Evolutionary conservation across 2,797 vertebrate species (phyloP), one percentile per base, ranked within the genome.

Genomic region (Lateolabrax maculatus): DNA sequence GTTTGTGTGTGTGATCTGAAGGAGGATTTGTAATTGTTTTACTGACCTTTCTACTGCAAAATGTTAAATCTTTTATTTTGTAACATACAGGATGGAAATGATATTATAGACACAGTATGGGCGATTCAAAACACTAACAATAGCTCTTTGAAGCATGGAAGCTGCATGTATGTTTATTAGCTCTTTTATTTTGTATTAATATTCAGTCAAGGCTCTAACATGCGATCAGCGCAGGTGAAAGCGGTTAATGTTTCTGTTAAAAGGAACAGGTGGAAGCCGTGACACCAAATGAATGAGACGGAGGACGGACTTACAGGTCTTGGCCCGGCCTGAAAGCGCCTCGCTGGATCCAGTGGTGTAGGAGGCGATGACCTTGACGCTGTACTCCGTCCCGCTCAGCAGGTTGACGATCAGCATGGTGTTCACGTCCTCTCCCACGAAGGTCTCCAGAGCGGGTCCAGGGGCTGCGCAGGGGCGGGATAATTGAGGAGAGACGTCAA

Each of bases 331-430:
- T 0, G 91, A 84, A 11, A 99, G 95, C 1, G 98, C 95, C 0
- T 98, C 97, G 18, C 98, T 98, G 95, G 97, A 96, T 44, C 98
- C 98, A 0, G 97, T 96, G 48, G 96, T 95, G 92, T 98, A 99
- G 1, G 98, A 97, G 70, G 98, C 97, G 81, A 98, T 97, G 86
- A 99, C 96, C 90, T 97, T 98, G 43, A 99, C 92, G 0, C 92
- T 97, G 95, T 99, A 99, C 67, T 99, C 97, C 0, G 96, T 98
- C 36, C 97, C 98, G 12, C 97, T 98, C 80, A 98, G 90, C 76
- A 99, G 96, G 92, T 99, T 99, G 9, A 98, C 90, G 78, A 99
- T 96, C 73, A 99, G 94, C 91, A 99, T 98, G 84, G 96, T 98
- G 88, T 95, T 97, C 79, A 99, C 94, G 70, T 98, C 97, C 16